Conservation (phyloP, 2,113 vertebrate genomes). For the Tamias sibiricus region DNA sequence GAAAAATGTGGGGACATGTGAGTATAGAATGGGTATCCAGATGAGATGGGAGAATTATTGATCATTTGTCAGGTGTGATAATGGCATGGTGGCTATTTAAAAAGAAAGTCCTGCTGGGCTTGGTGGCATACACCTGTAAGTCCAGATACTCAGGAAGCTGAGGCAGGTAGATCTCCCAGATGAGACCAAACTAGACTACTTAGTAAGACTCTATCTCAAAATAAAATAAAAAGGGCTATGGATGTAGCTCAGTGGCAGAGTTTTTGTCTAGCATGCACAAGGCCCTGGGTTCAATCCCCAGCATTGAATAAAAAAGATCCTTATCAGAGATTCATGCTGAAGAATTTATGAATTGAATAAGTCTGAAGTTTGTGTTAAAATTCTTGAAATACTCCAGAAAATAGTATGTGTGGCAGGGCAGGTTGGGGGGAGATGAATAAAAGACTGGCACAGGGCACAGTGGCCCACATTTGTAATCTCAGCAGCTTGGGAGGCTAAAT, state of each 20-base stretch:
- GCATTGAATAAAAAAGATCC: neutral
- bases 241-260: neutral
- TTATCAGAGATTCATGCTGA: neutral
- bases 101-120: neutral
- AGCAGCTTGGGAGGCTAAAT: too few species aligned
- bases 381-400: neutral
- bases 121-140: neutral
- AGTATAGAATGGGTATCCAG: neutral
- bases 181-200: neutral
- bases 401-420: neutral
- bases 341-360: neutral
- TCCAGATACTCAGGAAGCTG: neutral
- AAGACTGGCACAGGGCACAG: too few species aligned
- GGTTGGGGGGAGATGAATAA: neutral
- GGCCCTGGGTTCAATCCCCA: neutral
- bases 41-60: neutral
- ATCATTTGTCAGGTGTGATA: neutral
- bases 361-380: neutral
- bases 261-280: neutral
- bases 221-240: neutral
- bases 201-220: neutral
- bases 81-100: neutral
- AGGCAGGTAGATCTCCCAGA: neutral
- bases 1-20: neutral
- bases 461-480: too few species aligned